Conservation (phyloP, 2,797 vertebrate species). For the Scolopax rusticola region DNA sequence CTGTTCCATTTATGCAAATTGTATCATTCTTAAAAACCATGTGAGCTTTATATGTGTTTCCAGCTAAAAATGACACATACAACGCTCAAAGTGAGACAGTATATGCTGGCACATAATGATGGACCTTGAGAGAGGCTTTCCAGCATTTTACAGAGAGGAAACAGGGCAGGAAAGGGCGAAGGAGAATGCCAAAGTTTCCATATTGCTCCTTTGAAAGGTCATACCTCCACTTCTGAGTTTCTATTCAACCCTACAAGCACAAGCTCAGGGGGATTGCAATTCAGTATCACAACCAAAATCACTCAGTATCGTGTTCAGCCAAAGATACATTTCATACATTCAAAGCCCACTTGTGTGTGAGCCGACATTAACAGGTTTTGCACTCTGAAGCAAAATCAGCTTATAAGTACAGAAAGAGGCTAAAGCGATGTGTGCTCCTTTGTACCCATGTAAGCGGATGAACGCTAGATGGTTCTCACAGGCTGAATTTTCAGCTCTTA, state of each 20-base stretch:
- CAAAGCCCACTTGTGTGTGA: neutral
- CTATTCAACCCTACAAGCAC: neutral
- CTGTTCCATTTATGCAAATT: neutral
- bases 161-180: neutral
- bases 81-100: neutral
- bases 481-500: neutral
- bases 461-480: neutral
- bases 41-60: neutral
- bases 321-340: neutral
- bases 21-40: neutral
- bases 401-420: accelerated
- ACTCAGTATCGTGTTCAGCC: accelerated
- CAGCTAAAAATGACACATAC: neutral
- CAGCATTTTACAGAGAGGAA: neutral
- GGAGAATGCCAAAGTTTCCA: neutral
- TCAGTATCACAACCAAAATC: neutral
- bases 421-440: accelerated
- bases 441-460: neutral
- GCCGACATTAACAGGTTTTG: neutral
- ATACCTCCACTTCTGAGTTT: neutral
- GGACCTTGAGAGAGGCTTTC: neutral
- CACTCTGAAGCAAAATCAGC: neutral
- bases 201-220: neutral
- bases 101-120: neutral
- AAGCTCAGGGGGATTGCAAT: accelerated